Percentiles rank a stretch among this genome's conserved stretches.
phyloP scores from a whole-genome alignment of 2,113 vertebrate genomes.

The Cyprichromis sp. region DNA sequence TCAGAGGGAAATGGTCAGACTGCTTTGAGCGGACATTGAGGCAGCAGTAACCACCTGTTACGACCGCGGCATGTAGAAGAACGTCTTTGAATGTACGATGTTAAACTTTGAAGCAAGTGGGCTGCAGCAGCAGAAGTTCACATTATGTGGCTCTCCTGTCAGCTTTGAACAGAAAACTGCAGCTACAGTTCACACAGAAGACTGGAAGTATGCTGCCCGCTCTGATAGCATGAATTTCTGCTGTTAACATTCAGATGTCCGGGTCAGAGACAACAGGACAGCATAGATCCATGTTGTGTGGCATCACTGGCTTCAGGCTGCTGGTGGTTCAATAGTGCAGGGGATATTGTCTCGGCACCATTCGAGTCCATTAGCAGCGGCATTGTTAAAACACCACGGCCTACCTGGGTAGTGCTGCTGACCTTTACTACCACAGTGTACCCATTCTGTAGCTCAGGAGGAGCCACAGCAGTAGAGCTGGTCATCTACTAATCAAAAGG shows the following conservation, averaged over 20 bases:
- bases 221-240: neutral
- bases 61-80: neutral
- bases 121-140: neutral
- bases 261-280: neutral
- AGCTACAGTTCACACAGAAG: neutral
- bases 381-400: neutral
- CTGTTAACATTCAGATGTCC: neutral
- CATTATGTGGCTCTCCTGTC: neutral
- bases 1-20: neutral
- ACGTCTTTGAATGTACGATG: neutral
- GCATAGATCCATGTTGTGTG: neutral
- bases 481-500: neutral
- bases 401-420: neutral
- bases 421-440: neutral
- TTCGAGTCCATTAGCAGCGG: neutral
- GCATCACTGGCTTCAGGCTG: neutral
- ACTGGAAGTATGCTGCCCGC: neutral
- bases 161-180: neutral
- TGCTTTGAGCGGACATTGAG: neutral
- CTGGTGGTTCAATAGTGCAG: neutral
- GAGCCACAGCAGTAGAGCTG: neutral
- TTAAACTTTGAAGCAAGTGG: neutral
- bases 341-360: neutral
- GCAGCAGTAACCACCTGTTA: neutral
- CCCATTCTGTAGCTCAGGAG: neutral